Evolutionary conservation across 2,113 vertebrate species (phyloP).

Genomic region (Albula glossodonta): DNA sequence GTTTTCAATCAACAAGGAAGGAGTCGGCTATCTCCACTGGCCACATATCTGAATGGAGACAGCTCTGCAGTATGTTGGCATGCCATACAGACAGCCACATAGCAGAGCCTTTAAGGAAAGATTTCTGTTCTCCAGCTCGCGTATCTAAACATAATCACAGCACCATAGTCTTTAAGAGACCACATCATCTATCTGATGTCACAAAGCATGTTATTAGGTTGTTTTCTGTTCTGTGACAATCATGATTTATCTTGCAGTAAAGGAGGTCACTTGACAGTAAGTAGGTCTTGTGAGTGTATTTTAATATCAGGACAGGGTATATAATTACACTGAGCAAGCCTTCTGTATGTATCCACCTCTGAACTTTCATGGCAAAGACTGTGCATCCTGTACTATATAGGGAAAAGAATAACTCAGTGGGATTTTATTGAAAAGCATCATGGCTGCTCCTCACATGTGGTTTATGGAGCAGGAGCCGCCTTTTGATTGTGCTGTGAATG

Average conservation of each 20-base stretch:
- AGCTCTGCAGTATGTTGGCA: background rate
- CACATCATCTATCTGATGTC: background rate
- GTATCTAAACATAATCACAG: background rate
- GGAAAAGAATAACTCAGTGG: background rate
- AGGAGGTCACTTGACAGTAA: background rate
- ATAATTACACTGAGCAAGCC: background rate
- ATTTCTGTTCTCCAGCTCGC: background rate
- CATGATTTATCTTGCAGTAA: background rate
- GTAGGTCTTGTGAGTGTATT: background rate
- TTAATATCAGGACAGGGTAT: background rate
- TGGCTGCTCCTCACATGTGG: background rate
- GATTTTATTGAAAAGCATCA: background rate
- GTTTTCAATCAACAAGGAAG: too few species aligned
- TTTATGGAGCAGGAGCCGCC: background rate
- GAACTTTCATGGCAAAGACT: background rate
- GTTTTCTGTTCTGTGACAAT: background rate
- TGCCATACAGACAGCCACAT: background rate
- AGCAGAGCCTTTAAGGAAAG: background rate
- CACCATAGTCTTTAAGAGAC: background rate
- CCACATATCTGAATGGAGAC: background rate
- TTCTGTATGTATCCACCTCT: background rate
- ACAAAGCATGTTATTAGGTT: background rate
- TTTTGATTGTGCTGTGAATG: background rate
- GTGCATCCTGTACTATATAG: background rate
- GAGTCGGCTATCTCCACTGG: slow-evolving; percentile 39